phyloP scores from a whole-genome alignment of 1,140 invertebrate genomes.

The Amyelois transitella region DNA sequence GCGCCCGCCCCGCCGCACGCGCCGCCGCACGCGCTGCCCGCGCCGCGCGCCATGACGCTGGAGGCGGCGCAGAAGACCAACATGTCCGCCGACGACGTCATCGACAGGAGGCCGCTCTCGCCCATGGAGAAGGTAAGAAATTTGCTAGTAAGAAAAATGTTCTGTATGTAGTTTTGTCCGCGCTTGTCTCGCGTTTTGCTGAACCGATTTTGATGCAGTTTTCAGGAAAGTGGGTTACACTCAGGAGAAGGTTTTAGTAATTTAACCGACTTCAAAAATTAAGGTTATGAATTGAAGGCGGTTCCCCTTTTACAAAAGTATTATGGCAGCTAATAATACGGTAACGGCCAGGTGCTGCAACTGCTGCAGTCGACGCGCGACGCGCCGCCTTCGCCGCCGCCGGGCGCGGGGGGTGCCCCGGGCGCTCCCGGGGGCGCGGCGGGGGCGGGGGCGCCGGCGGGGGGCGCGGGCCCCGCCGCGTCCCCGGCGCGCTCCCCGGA shows the following conservation, averaged over 20 bases:
- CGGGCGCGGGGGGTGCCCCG: constrained; percentile 8
- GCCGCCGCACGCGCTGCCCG: constrained; percentile 24
- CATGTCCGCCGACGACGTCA: constrained; percentile 64
- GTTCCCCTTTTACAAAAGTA: no score
- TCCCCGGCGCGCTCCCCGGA: constrained; percentile 42
- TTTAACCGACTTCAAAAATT: no score
- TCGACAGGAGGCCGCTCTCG: constrained; percentile 56
- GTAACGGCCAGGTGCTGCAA: constrained; percentile 50
- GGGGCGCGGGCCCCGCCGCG: not conserved
- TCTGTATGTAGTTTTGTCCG: no score
- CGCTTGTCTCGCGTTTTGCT: no score
- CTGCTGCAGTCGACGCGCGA: constrained; percentile 65
- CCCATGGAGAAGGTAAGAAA: constrained; percentile 68
- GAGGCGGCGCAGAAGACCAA: constrained; percentile 72
- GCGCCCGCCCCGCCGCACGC: constrained; percentile 61
- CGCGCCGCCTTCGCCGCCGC: constrained; percentile 62
- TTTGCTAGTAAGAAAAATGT: no score
- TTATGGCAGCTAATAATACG: no score
- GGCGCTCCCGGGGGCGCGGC: constrained; percentile 23
- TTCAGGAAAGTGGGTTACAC: no score
- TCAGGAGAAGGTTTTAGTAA: no score
- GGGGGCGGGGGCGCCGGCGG: constrained; percentile 14
- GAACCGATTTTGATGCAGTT: no score
- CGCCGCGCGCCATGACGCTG: constrained; percentile 41
- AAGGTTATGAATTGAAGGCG: no score